phyloP scores from a whole-genome alignment of 2,797 vertebrate genomes.

The Toxotes lorentzi region DNA sequence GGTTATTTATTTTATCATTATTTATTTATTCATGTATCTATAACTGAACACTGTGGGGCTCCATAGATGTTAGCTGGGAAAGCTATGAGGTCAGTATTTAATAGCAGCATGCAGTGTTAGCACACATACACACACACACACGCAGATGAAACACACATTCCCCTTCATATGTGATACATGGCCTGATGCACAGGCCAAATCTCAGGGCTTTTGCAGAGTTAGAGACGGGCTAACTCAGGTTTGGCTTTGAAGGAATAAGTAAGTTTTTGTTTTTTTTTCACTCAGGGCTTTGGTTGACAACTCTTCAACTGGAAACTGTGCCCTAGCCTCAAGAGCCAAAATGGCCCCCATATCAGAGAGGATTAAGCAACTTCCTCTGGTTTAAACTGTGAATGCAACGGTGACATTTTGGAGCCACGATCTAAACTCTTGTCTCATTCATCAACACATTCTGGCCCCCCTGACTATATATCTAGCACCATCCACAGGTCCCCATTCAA shows the following conservation, averaged over 20 bases:
- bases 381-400: conserved; percentile 78
- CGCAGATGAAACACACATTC: conserved; percentile 51
- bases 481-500: conserved; percentile 33
- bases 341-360: conserved; percentile 51
- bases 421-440: conserved; percentile 55
- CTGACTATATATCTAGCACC: conserved; percentile 9
- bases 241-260: conserved; percentile 64
- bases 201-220: conserved; percentile 82
- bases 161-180: conserved; percentile 74
- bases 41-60: conserved; percentile 38
- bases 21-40: conserved; percentile 15
- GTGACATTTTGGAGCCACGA: conserved; percentile 36
- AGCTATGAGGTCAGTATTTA: conserved; percentile 28
- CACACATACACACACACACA: conserved; percentile 27
- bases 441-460: conserved; percentile 38
- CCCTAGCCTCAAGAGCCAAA: conserved; percentile 74
- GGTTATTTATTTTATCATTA: background rate
- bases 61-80: conserved; percentile 6
- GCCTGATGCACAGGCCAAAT: conserved; percentile 67
- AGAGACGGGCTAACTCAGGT: conserved; percentile 73
- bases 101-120: conserved; percentile 51
- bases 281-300: conserved; percentile 75
- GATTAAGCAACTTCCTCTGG: conserved; percentile 55
- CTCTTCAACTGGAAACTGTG: conserved; percentile 71
- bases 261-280: conserved; percentile 53